Evolutionary conservation across 2,113 vertebrate species (phyloP).

Genomic region (Benitochromis conjunctus): DNA sequence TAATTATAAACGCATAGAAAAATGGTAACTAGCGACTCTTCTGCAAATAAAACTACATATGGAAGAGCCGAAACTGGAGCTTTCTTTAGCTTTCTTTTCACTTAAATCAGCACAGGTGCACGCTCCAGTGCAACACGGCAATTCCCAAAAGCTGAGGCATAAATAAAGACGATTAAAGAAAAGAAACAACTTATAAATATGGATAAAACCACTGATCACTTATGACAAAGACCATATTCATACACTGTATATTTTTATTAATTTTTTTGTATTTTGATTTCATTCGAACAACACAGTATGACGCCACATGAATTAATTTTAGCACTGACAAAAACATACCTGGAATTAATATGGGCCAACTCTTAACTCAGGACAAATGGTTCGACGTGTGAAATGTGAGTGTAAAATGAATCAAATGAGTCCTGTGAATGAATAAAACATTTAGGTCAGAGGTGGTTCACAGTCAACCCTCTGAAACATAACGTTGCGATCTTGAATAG

Average conservation of each 20-base stretch:
- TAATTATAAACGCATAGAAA: neutral
- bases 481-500: conserved; percentile 83
- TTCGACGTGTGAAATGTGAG: conserved; percentile 76
- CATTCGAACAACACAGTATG: conserved; percentile 3
- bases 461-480: conserved; percentile 53
- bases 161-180: neutral
- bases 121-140: neutral
- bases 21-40: neutral
- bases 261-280: neutral
- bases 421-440: conserved; percentile 90
- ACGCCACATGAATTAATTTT: neutral
- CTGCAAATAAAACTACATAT: neutral
- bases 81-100: neutral
- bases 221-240: neutral
- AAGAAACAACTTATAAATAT: neutral
- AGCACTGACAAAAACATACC: neutral
- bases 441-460: conserved; percentile 78
- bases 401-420: conserved; percentile 80
- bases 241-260: neutral
- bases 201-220: neutral
- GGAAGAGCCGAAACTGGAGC: neutral
- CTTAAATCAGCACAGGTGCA: neutral
- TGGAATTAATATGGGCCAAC: conserved; percentile 57
- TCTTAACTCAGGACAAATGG: conserved; percentile 66
- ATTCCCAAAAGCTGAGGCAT: neutral